Conservation (phyloP, 1,140 invertebrate genomes). For the Dendrolimus kikuchii region DNA sequence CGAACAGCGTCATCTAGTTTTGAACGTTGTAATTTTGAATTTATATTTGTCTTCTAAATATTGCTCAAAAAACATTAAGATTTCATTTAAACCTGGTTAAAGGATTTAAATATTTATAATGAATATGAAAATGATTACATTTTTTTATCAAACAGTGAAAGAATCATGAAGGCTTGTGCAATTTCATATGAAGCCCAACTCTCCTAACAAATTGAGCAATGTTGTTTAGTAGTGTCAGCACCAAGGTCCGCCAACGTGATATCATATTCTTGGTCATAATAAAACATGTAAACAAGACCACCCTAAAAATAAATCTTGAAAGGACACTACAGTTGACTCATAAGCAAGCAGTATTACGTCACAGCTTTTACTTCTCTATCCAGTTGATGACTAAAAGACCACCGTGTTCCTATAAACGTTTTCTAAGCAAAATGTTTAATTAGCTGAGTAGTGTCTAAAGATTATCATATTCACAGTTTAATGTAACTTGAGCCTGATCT, state of each 20-base stretch:
- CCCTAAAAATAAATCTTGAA: constrained; percentile 8
- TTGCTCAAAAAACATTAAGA: no score
- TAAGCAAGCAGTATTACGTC: constrained; percentile 4
- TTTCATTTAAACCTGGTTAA: no score
- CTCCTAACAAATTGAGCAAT: no score
- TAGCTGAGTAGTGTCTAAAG: constrained; percentile 4
- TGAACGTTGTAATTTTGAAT: no score
- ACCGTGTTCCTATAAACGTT: constrained; percentile 15
- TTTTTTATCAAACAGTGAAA: no score
- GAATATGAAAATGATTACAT: no score
- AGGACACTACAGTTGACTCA: constrained; percentile 12
- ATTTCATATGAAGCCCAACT: no score
- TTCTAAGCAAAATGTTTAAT: constrained; percentile 16
- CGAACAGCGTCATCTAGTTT: no score
- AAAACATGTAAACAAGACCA: constrained; percentile 10
- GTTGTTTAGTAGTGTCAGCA: no score
- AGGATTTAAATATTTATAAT: no score
- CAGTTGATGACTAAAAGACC: constrained; percentile 21
- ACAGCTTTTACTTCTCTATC: constrained; percentile 18
- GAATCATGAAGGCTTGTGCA: no score
- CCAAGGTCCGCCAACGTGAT: not conserved
- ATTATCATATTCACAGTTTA: constrained; percentile 24
- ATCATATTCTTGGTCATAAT: constrained; percentile 9
- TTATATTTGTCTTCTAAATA: no score
- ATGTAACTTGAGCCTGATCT: constrained; percentile 36